Conservation (phyloP, 2,113 vertebrate species). For the Centropristis striata region DNA sequence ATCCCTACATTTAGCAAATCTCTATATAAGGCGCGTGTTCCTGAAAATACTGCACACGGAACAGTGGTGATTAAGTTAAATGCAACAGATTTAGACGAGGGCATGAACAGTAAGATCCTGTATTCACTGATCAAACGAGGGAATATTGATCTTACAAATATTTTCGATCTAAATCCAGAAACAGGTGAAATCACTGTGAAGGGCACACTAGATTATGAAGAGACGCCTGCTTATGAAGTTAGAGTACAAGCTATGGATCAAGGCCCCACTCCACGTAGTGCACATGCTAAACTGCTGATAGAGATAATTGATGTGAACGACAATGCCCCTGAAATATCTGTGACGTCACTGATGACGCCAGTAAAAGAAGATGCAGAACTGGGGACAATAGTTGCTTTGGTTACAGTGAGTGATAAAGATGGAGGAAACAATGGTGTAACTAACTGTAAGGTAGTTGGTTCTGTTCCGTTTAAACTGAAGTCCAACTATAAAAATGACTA, state of each 20-base stretch:
- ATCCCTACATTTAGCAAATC: constrained; percentile 65
- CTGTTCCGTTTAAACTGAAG: constrained; percentile 87
- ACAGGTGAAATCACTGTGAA: constrained; percentile 87
- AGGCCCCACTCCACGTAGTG: constrained; percentile 64
- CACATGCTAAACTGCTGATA: constrained; percentile 87
- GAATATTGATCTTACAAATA: constrained; percentile 70
- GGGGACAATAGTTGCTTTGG: constrained; percentile 89
- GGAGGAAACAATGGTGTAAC: constrained; percentile 87
- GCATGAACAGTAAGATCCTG: constrained; percentile 66
- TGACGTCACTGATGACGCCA: constrained; percentile 86
- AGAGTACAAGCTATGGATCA: constrained; percentile 81
- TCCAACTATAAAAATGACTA: constrained; percentile 90
- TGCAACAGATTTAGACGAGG: constrained; percentile 84
- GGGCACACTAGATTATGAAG: constrained; percentile 82
- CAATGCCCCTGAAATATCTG: constrained; percentile 88
- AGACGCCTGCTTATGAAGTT: constrained; percentile 79
- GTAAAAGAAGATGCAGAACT: constrained; percentile 85
- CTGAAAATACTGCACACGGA: constrained; percentile 65
- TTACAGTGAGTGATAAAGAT: constrained; percentile 89
- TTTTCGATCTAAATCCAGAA: constrained; percentile 83
- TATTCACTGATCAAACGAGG: constrained; percentile 85
- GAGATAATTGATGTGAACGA: constrained; percentile 91
- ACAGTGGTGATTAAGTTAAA: constrained; percentile 65
- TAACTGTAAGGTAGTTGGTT: constrained; percentile 81
- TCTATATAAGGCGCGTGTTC: constrained; percentile 73